Base-by-base conservation (phyloP, 1,140 invertebrate species). In the Rhizoglyphus robini region DNA sequence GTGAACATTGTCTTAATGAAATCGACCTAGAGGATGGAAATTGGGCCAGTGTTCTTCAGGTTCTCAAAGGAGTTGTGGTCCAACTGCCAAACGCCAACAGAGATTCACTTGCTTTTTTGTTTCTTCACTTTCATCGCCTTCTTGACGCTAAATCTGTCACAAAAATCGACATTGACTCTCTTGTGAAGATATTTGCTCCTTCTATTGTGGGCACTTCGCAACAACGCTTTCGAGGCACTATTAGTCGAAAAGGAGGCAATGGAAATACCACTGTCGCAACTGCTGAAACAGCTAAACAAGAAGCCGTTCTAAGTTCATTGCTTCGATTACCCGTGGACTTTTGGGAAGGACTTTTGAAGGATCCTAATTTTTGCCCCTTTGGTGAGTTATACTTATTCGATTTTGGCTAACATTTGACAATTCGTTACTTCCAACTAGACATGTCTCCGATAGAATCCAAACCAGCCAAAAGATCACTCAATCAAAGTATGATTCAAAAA, bases 161-260 rank as follows among this genome's bases (percentile, higher is more conserved):
- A 60, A 85, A 86, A 75, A 92, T 92, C 88, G 82, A 84, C 0
- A 76, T 82, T 15, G 76, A 76, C 29, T 90, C 89, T 78, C 77
- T 93, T n/a, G 82, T 87, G 0, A 86, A 83, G 72, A 81, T 91
- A 11, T 90, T 92, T 76, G 88, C 87, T 4, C 88, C 88, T 2
- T 90, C 88, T 1, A 79, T 92, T 59, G 82, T 92, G 38, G 88
- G 88, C 0, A 88, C 85, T 71, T 90, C 87, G n/a, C 15, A 58
- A 58, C n/a, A 18, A 18, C 31, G 31, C n/a, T n/a, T n/a, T n/a
- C n/a, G n/a, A n/a, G n/a, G 25, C 54, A 58, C 15, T 13, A 3
- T 18, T 58, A n/a, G 2, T 13, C 54, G n/a, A 27, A 34, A 29
- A 27, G 15, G 3, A 30, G 18, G 27, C 54, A 34, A 58, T 27